Evolutionary conservation across 1,140 invertebrate species (phyloP).

Genomic region (Brachionus sp.): DNA sequence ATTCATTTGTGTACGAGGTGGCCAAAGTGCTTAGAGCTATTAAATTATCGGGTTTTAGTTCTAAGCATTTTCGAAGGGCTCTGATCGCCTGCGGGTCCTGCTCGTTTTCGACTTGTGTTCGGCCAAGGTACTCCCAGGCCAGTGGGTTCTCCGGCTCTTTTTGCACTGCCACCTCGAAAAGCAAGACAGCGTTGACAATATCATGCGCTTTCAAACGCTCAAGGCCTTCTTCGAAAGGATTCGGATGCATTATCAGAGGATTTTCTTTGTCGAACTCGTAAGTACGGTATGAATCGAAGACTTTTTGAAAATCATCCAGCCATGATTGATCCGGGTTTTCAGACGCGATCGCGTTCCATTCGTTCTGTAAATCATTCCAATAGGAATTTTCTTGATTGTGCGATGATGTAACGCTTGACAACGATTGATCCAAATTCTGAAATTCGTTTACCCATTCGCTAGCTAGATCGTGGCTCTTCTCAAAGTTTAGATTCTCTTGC

Average conservation of each 20-base stretch:
- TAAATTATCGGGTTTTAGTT: slow-evolving; percentile 75
- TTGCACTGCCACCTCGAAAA: slow-evolving; percentile 91
- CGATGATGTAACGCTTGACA: slow-evolving; percentile 59
- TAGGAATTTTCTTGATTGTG: slow-evolving; percentile 60
- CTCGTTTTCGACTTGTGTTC: slow-evolving; percentile 87
- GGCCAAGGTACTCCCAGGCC: slow-evolving; percentile 65
- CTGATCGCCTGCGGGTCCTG: slow-evolving; percentile 81
- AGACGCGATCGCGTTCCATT: slow-evolving; percentile 70
- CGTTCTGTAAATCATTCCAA: slow-evolving; percentile 72
- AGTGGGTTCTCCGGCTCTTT: slow-evolving; percentile 71
- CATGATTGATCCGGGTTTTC: slow-evolving; percentile 48
- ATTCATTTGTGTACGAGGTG: slow-evolving; percentile 91
- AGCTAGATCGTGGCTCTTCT: slow-evolving; percentile 51
- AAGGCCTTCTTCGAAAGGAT: slow-evolving; percentile 81
- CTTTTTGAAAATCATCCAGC: slow-evolving; percentile 32
- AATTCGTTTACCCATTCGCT: slow-evolving; percentile 65
- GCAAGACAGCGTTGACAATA: slow-evolving; percentile 86
- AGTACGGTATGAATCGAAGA: slow-evolving; percentile 33
- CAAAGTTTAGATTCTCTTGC: slow-evolving; percentile 27
- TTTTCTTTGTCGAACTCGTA: slow-evolving; percentile 82
- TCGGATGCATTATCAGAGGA: slow-evolving; percentile 71
- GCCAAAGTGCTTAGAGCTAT: slow-evolving; percentile 82
- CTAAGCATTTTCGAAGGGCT: slow-evolving; percentile 73
- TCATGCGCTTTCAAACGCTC: slow-evolving; percentile 77
- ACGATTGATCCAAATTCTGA: slow-evolving; percentile 51